Base-by-base conservation (phyloP, 2,888 invertebrate genomes). In the Nomada fabriciana region DNA sequence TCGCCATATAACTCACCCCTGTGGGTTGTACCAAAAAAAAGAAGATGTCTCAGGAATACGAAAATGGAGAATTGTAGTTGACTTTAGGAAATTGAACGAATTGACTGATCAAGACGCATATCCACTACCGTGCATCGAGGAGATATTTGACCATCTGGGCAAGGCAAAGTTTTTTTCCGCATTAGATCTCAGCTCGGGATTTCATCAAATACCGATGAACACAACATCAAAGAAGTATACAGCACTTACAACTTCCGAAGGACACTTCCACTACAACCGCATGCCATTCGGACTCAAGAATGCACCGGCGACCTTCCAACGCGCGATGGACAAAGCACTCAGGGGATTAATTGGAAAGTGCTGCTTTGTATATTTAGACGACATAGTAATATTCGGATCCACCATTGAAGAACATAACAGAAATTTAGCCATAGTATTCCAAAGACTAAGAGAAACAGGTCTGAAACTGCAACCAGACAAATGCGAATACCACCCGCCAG, bases 231-330 rank as follows among this genome's bases (percentile, higher is more conserved):
- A 55, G n/a, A 15, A 50, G 18, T 60, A 67, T 2, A 80, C 67
- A 2, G 74, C 70, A 13, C 67, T 80, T 23, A 36, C 47, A 0
- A 80, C 75, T 0, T 20, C 59, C 1, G n/a, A 52, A 9, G 80
- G 75, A 23, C 71, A 71, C 20, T 75, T 67, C 18, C 29, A 75
- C 0, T 80, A 61, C 23, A 55, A 13, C 0, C 13, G 75, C 1
- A 80, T 80, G 74, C 70, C 80, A 4, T 71, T 70, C 25, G 75
- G 68, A 13, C 5, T 75, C 0, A 61, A 68, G 25, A 75, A 75
- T n/a, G 61, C 75, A 0, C 68, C 68, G 0, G 68, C 75, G 18
- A 75, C 60, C 0, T 75, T 75, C n/a, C 75, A 75, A 13, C 23
- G 67, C 1, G 55, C 68, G 61, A 69, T 73, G 64, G 25, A 77